These are phyloP conservation scores for Sus cebifrons DNA, from an alignment of 2,797 vertebrate species.

Conservation along the genomic window DNA sequence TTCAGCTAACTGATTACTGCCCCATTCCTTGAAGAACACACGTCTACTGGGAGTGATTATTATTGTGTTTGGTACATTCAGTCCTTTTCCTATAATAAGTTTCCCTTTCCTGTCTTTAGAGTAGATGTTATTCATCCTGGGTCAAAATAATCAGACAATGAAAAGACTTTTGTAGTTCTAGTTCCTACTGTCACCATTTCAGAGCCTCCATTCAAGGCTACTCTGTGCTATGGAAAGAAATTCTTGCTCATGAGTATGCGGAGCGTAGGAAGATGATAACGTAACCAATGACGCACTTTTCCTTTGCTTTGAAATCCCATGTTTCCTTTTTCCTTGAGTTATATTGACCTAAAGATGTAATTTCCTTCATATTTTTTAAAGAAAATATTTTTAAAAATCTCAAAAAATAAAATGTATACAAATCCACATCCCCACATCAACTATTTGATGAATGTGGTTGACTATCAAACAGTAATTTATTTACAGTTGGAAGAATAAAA, in stretches of 20 bases:
- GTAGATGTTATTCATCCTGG: constrained; percentile 25
- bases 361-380: constrained; percentile 91
- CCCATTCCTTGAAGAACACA: constrained; percentile 21
- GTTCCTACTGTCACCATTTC: not conserved
- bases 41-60: constrained; percentile 8
- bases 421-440: not conserved
- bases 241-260: constrained; percentile 79
- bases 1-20: constrained; percentile 16
- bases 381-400: constrained; percentile 88
- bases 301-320: constrained; percentile 85
- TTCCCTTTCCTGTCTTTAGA: not conserved
- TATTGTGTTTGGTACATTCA: constrained; percentile 51
- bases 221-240: constrained; percentile 34
- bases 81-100: not conserved
- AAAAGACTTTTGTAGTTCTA: constrained; percentile 47
- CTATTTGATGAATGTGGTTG: not conserved
- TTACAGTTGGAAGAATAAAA: not conserved
- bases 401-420: not conserved
- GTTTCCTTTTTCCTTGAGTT: constrained; percentile 85
- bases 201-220: not conserved
- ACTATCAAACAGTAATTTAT: not conserved
- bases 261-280: constrained; percentile 78
- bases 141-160: constrained; percentile 46
- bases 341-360: constrained; percentile 84
- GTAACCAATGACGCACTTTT: constrained; percentile 86